A percentile compares a stretch with the other conserved stretches of the same genome.
Evolutionary conservation across 2,888 invertebrate species (phyloP).

Genomic region (Heliothis peltigera): DNA sequence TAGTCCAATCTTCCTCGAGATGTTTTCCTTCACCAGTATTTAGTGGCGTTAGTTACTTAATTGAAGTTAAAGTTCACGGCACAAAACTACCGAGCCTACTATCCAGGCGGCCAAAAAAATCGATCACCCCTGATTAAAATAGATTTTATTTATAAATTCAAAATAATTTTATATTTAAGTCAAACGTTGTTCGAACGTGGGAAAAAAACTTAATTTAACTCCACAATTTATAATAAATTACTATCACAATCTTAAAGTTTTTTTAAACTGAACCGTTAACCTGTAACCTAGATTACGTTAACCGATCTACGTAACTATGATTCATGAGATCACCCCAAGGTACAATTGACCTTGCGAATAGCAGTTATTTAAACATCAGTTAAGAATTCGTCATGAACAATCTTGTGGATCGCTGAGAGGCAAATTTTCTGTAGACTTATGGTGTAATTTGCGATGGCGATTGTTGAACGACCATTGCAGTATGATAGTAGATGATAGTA

Average conservation of each 20-base stretch:
- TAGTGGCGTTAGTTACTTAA: too few species aligned
- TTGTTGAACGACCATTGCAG: background rate
- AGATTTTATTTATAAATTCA: too few species aligned
- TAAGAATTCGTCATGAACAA: conserved; percentile 50
- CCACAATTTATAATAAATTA: too few species aligned
- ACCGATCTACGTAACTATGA: conserved; percentile 21
- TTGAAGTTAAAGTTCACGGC: too few species aligned
- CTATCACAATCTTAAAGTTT: background rate
- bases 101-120: too few species aligned
- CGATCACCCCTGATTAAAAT: too few species aligned
- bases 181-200: too few species aligned
- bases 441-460: conserved; percentile 11
- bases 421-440: conserved; percentile 6
- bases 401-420: conserved; percentile 21
- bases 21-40: too few species aligned
- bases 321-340: conserved; percentile 36
- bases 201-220: too few species aligned
- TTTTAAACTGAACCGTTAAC: conserved; percentile 23
- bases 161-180: too few species aligned
- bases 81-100: too few species aligned
- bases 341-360: conserved; percentile 34
- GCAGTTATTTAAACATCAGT: conserved; percentile 45
- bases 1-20: too few species aligned
- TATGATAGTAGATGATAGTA: background rate
- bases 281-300: conserved; percentile 33